These are phyloP conservation scores for Sakesphorus luctuosus DNA, from an alignment of 2,113 vertebrate species.

Conservation along the genomic window DNA sequence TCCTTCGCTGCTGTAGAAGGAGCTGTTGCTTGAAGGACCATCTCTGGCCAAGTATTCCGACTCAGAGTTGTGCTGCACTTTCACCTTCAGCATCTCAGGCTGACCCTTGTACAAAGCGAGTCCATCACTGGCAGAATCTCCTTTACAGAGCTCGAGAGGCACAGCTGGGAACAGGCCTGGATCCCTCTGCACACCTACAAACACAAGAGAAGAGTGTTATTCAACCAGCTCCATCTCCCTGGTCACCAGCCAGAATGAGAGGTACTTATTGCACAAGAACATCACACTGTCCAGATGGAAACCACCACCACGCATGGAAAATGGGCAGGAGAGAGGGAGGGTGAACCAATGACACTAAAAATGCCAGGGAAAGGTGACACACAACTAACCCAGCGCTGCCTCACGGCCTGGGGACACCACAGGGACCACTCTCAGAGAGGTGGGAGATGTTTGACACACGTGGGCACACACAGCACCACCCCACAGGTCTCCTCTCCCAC, in stretches of 20 bases:
- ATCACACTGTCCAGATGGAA: background rate
- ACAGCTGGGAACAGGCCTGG: constrained; percentile 46
- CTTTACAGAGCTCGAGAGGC: constrained; percentile 55
- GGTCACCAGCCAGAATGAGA: background rate
- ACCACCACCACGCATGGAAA: constrained; percentile 66
- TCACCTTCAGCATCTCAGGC: background rate
- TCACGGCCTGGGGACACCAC: constrained; percentile 16
- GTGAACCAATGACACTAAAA: background rate
- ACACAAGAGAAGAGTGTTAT: constrained; percentile 64
- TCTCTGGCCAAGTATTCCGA: constrained; percentile 65
- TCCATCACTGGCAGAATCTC: background rate
- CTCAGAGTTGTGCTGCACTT: constrained; percentile 56
- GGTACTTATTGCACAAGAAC: background rate
- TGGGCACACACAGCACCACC: constrained; percentile 6
- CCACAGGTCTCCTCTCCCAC: background rate
- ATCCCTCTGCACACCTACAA: constrained; percentile 74
- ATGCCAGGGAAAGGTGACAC: constrained; percentile 49
- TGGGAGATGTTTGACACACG: constrained; percentile 67
- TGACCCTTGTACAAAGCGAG: constrained; percentile 41
- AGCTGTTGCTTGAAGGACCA: constrained; percentile 81
- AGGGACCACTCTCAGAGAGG: constrained; percentile 19
- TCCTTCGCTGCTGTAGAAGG: constrained; percentile 93
- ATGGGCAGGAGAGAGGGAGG: constrained; percentile 52
- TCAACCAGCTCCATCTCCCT: background rate
- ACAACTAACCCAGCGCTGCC: background rate